Percentiles rank a stretch among this genome's conserved stretches.
Conservation (phyloP, 2,113 vertebrate species). For the Oryzias curvinotus region DNA sequence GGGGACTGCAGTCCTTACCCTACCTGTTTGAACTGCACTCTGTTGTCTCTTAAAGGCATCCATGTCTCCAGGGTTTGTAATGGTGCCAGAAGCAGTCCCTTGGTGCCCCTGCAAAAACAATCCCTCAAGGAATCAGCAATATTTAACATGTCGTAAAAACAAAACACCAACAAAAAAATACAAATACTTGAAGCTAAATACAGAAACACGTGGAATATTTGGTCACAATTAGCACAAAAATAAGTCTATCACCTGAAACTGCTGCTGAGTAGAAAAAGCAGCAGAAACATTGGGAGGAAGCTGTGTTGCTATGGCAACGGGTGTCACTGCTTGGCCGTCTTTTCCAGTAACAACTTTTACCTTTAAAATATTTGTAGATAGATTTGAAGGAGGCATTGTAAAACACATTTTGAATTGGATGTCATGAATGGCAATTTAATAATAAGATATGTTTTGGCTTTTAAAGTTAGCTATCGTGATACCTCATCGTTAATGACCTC, state of each 20-base stretch:
- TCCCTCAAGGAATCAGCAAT: conserved; percentile 22
- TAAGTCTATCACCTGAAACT: conserved; percentile 84
- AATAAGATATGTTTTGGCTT: neutral
- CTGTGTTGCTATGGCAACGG: conserved; percentile 96
- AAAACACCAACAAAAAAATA: neutral
- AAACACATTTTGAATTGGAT: conserved; percentile 19
- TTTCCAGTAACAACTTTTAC: conserved; percentile 96
- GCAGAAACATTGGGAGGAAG: conserved; percentile 96
- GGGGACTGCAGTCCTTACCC: conserved; percentile 56
- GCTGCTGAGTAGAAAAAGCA: conserved; percentile 88
- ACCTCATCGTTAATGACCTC: conserved; percentile 98
- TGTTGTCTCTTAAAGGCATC: conserved; percentile 96
- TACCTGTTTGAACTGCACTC: conserved; percentile 90
- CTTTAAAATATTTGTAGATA: conserved; percentile 71
- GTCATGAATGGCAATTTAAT: neutral
- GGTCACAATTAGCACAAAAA: conserved; percentile 1
- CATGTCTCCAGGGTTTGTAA: conserved; percentile 84
- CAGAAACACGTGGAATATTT: neutral
- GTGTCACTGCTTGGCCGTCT: conserved; percentile 94
- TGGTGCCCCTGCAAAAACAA: conserved; percentile 82
- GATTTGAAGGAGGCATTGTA: conserved; percentile 39
- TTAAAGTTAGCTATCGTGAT: conserved; percentile 34
- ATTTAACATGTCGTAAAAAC: too few relatives aligned
- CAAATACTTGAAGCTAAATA: neutral
- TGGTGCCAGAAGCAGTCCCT: conserved; percentile 76